Percentiles rank a stretch among this genome's conserved stretches.
Evolutionary conservation across 2,888 invertebrate genomes (phyloP).

Genomic region (Petrolisthes manimaculis): DNA sequence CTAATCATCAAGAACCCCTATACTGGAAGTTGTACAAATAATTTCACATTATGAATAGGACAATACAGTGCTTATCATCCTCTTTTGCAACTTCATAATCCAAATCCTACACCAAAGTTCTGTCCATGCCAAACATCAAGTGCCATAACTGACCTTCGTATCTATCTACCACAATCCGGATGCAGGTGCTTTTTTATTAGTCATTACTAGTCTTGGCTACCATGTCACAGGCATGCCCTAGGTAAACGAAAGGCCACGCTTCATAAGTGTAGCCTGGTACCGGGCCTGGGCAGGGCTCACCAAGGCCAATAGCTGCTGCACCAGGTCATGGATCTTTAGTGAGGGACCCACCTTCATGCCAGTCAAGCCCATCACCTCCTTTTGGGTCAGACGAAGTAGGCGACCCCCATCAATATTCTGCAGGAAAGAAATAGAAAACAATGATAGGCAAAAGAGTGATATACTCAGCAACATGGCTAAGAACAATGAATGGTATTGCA

Average conservation of each 20-base stretch:
- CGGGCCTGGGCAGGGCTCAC: constrained; percentile 81
- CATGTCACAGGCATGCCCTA: constrained; percentile 72
- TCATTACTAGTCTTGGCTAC: too few relatives aligned
- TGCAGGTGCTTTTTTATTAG: too few relatives aligned
- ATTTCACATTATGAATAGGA: too few relatives aligned
- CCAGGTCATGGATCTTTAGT: constrained; percentile 90
- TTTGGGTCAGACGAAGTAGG: constrained; percentile 85
- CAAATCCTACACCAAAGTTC: too few relatives aligned
- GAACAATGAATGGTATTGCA: too few relatives aligned
- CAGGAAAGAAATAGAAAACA: constrained; percentile 68
- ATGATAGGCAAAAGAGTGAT: background rate
- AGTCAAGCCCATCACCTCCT: constrained; percentile 88
- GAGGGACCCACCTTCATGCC: constrained; percentile 96
- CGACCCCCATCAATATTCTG: constrained; percentile 85
- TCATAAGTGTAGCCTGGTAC: constrained; percentile 67
- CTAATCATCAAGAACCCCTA: too few relatives aligned
- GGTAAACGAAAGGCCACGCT: constrained; percentile 75
- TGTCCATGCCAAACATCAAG: too few relatives aligned
- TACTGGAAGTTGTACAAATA: too few relatives aligned
- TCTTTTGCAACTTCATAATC: too few relatives aligned
- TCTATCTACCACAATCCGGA: too few relatives aligned
- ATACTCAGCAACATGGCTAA: background rate
- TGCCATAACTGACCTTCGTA: too few relatives aligned
- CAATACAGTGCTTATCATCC: too few relatives aligned
- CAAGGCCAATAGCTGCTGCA: constrained; percentile 90